Percentiles rank a stretch among this genome's conserved stretches.
phyloP scores from a whole-genome alignment of 2,797 vertebrate species.

The Parambassis ranga region DNA sequence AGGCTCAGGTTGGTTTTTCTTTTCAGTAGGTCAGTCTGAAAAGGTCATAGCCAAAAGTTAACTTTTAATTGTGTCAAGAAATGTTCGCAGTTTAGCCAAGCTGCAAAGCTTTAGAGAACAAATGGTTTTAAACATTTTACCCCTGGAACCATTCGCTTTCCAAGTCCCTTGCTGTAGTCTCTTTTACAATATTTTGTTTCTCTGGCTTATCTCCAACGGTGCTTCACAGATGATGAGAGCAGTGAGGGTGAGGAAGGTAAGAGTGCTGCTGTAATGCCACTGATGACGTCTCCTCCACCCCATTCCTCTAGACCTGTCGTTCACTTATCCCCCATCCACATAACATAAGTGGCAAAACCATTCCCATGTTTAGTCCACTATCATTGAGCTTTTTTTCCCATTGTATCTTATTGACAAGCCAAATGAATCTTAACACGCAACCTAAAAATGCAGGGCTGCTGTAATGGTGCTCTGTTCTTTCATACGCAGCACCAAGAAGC shows the following conservation, averaged over 20 bases:
- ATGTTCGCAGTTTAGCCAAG: background rate
- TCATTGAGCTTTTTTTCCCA: background rate
- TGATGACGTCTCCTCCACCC: background rate
- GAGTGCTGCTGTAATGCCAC: constrained; percentile 53
- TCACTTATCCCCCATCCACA: background rate
- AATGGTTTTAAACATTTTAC: background rate
- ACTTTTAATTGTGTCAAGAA: background rate
- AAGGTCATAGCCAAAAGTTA: too few species aligned
- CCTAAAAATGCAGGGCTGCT: background rate
- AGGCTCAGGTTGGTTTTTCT: constrained; percentile 87
- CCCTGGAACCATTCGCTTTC: background rate
- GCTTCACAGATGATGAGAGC: constrained; percentile 83
- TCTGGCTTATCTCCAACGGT: constrained; percentile 62
- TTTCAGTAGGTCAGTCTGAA: background rate
- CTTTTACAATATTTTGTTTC: constrained; percentile 40
- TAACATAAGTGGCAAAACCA: background rate
- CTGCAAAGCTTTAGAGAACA: background rate
- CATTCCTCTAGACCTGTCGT: background rate
- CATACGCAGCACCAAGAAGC: constrained; percentile 88
- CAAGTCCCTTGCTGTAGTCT: constrained; percentile 1
- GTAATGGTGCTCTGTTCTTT: background rate
- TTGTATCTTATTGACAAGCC: background rate
- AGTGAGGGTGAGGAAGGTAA: constrained; percentile 88
- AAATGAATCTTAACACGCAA: background rate
- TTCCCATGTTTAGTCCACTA: background rate